A percentile compares a stretch with the other conserved stretches of the same genome.
These are phyloP conservation scores for Rhabdornis inornatus DNA, from an alignment of 2,113 vertebrate genomes.

Conservation along the genomic window DNA sequence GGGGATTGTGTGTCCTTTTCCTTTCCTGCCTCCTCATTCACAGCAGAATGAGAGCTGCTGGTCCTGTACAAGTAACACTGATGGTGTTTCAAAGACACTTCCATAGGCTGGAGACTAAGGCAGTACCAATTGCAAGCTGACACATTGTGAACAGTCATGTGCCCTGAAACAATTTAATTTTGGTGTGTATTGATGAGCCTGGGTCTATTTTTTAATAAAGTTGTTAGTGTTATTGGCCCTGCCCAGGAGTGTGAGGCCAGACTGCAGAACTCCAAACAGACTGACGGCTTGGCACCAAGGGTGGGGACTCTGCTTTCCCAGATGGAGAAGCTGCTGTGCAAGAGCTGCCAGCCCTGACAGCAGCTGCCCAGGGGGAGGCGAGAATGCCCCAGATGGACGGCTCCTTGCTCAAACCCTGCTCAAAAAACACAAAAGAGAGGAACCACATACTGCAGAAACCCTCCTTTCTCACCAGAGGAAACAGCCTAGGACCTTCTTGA, in stretches of 20 bases:
- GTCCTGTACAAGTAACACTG: fast-evolving
- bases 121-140: not conserved
- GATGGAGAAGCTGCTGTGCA: not conserved
- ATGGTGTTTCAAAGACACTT: fast-evolving
- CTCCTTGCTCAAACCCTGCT: not conserved
- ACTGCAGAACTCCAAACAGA: not conserved
- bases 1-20: not conserved
- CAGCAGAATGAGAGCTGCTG: not conserved
- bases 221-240: not conserved
- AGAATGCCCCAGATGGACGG: not conserved
- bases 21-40: not conserved
- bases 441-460: not conserved
- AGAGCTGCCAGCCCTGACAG: not conserved
- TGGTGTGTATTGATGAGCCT: not conserved
- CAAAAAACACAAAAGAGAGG: not conserved
- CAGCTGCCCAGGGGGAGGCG: not conserved
- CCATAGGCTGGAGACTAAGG: not conserved
- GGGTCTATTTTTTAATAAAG: not conserved
- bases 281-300: not conserved
- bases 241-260: not conserved
- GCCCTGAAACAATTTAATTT: not conserved
- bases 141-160: not conserved
- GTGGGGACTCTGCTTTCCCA: not conserved
- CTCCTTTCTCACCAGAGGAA: not conserved
- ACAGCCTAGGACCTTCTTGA: not conserved